These are phyloP conservation scores for Pogona vitticeps DNA, from an alignment of 2,113 vertebrate species.

Conservation along the genomic window DNA sequence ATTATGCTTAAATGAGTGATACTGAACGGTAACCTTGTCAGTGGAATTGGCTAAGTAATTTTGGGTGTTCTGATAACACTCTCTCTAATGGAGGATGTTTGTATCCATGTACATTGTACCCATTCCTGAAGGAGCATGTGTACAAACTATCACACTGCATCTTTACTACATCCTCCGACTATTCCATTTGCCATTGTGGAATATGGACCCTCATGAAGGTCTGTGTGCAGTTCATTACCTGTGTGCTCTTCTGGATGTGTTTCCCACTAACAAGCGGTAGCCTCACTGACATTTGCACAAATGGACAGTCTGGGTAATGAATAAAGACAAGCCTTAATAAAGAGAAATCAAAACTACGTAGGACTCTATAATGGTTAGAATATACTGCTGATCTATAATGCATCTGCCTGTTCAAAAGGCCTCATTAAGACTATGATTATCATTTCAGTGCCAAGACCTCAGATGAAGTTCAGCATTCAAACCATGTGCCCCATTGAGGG, in stretches of 20 bases:
- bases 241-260: too few species aligned
- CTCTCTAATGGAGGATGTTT: too few species aligned
- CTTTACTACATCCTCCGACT: too few species aligned
- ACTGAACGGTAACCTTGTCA: not conserved
- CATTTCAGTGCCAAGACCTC: conserved; percentile 88
- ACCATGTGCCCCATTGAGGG: conserved; percentile 96
- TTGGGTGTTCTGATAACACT: too few species aligned
- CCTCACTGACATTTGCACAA: not conserved
- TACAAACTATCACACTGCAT: too few species aligned
- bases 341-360: not conserved
- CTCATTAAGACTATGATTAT: conserved; percentile 7
- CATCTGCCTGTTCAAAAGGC: not conserved
- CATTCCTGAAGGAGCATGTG: too few species aligned
- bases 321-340: not conserved
- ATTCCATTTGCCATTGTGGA: too few species aligned
- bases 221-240: too few species aligned
- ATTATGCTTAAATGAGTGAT: not conserved
- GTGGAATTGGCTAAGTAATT: not conserved
- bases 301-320: not conserved
- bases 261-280: too few species aligned
- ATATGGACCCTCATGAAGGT: too few species aligned
- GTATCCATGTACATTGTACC: too few species aligned
- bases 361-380: not conserved
- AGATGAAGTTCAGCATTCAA: conserved; percentile 95
- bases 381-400: not conserved